These are phyloP conservation scores for Andrena hattorfiana DNA, from an alignment of 2,888 invertebrate genomes.

Conservation along the genomic window DNA sequence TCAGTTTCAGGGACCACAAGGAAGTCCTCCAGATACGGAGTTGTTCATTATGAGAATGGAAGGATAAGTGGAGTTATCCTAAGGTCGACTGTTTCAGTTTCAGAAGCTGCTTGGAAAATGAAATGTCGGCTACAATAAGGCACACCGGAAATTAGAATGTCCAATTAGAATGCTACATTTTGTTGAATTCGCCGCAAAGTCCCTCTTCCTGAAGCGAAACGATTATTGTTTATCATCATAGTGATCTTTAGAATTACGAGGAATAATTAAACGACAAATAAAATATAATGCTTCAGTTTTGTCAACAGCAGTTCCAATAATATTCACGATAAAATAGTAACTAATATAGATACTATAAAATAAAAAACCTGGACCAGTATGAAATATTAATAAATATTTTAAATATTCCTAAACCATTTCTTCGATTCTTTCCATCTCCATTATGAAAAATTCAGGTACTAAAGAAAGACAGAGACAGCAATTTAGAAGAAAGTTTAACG, in stretches of 20 bases:
- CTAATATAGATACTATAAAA: too few species aligned
- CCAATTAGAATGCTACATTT: neutral
- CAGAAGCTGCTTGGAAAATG: constrained; percentile 18
- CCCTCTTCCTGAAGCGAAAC: neutral
- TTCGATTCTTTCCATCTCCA: too few species aligned
- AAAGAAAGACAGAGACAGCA: too few species aligned
- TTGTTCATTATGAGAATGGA: constrained; percentile 24
- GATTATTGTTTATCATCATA: neutral
- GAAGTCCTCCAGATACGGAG: neutral
- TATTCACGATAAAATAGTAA: too few species aligned
- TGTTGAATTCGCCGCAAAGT: neutral
- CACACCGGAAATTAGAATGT: neutral
- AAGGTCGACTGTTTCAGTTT: constrained; percentile 11
- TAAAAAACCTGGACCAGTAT: too few species aligned
- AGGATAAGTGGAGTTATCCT: constrained; percentile 1
- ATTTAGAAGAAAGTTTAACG: too few species aligned
- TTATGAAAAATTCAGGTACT: too few species aligned
- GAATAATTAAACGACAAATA: neutral
- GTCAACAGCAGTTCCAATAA: too few species aligned
- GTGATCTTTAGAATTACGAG: neutral
- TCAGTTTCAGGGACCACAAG: neutral
- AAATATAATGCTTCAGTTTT: neutral
- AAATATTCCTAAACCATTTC: too few species aligned
- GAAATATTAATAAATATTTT: too few species aligned
- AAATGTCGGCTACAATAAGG: neutral